Evolutionary conservation across 2,113 vertebrate species (phyloP).

Genomic region (Lethenteron reissneri): DNA sequence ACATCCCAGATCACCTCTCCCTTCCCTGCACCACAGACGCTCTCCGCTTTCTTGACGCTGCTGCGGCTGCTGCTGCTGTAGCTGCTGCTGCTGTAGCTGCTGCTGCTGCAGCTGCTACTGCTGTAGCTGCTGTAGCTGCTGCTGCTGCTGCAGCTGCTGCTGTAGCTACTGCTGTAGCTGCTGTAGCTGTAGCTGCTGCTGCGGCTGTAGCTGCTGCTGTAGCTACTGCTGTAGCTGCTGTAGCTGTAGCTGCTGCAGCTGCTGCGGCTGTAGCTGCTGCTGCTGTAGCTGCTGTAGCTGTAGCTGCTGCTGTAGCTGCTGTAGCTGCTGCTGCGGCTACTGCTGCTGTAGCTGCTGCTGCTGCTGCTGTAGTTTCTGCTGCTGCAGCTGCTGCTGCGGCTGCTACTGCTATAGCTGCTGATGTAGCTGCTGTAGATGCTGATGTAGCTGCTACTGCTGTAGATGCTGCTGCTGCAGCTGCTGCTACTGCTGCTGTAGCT

Average conservation of each 20-base stretch:
- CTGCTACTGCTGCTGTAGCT: background rate
- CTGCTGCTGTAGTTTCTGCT: background rate
- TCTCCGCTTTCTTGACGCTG: background rate
- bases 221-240: background rate
- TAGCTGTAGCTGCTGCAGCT: background rate
- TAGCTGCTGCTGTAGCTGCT: background rate
- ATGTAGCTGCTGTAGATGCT: background rate
- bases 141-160: background rate
- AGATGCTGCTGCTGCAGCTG: background rate
- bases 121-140: background rate
- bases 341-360: too few species aligned
- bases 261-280: background rate
- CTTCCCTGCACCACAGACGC: background rate
- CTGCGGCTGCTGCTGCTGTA: background rate
- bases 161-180: background rate
- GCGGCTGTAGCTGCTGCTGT: background rate
- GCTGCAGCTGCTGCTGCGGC: too few species aligned
- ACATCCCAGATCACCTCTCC: background rate
- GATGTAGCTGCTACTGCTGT: background rate
- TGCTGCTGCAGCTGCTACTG: background rate
- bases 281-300: background rate
- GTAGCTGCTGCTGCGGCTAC: background rate
- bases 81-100: background rate
- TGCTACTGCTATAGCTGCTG: background rate
- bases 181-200: background rate